These are phyloP conservation scores for Drymonia ruficornis DNA, from an alignment of 2,888 invertebrate species.

Conservation along the genomic window DNA sequence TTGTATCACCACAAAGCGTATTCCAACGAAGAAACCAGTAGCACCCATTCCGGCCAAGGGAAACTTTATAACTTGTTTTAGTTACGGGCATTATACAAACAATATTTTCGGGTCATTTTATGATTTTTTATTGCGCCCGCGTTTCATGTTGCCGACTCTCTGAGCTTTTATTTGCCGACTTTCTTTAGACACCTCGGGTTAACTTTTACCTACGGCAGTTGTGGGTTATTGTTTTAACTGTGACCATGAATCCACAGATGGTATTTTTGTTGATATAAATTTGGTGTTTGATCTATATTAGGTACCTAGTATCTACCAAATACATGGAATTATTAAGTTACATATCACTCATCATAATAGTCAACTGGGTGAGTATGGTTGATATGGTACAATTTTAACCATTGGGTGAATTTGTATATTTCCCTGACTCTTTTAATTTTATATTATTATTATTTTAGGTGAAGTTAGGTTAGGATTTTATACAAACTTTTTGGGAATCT, in stretches of 20 bases:
- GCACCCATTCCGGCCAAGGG: slow-evolving; percentile 56
- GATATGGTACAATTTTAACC: no score
- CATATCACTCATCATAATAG: no score
- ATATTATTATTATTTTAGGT: no score
- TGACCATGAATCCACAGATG: slow-evolving; percentile 25
- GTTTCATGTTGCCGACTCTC: slow-evolving; percentile 61
- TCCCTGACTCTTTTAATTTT: no score
- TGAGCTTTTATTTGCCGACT: slow-evolving; percentile 49
- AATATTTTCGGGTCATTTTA: slow-evolving; percentile 67
- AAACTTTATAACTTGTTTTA: slow-evolving; percentile 53
- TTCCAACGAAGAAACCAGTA: slow-evolving; percentile 55
- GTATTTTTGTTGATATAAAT: slow-evolving; percentile 9
- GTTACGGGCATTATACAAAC: slow-evolving; percentile 50
- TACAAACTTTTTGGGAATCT: no score
- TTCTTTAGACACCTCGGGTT: slow-evolving; percentile 52
- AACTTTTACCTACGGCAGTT: slow-evolving; percentile 30
- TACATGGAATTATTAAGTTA: no score
- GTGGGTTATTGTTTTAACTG: slow-evolving; percentile 29
- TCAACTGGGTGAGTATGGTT: no score
- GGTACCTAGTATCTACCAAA: no score
- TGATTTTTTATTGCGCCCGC: slow-evolving; percentile 62
- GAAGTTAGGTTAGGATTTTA: no score
- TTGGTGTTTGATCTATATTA: no score
- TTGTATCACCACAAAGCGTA: slow-evolving; percentile 38
- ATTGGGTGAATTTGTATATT: no score